phyloP scores from a whole-genome alignment of 2,797 vertebrate genomes.

The Erpetoichthys calabaricus region DNA sequence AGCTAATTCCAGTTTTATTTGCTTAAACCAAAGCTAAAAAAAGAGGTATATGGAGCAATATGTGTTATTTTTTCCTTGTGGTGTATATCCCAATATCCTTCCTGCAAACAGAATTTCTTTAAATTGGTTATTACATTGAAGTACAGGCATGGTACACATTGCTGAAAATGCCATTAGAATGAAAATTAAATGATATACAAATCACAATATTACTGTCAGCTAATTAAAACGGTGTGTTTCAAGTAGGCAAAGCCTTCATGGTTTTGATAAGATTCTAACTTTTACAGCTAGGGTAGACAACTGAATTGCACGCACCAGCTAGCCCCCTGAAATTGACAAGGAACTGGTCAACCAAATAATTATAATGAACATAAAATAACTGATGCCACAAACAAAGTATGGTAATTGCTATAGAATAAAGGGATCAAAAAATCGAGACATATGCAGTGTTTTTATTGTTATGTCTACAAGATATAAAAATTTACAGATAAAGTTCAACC shows the following conservation, averaged over 20 bases:
- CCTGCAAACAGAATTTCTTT: too few relatives aligned
- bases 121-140: not conserved
- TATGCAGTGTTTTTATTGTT: slow-evolving; percentile 5
- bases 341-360: slow-evolving; percentile 7
- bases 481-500: not conserved
- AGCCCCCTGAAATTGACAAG: slow-evolving; percentile 6
- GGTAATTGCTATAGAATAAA: slow-evolving; percentile 5
- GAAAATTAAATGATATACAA: slow-evolving; percentile 2
- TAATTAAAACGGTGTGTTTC: slow-evolving; percentile 9
- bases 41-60: too few relatives aligned
- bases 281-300: slow-evolving; percentile 7
- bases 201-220: slow-evolving; percentile 9
- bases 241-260: slow-evolving; percentile 4
- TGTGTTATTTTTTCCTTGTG: too few relatives aligned
- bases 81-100: too few relatives aligned
- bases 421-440: slow-evolving; percentile 4
- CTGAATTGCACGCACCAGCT: slow-evolving; percentile 6
- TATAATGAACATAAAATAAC: slow-evolving; percentile 7
- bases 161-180: slow-evolving; percentile 1
- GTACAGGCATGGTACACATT: not conserved
- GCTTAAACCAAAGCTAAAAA: too few relatives aligned
- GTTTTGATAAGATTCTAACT: slow-evolving; percentile 5
- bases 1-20: too few relatives aligned
- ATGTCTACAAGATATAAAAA: not conserved
- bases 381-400: slow-evolving; percentile 8